phyloP scores from a whole-genome alignment of 2,113 vertebrate genomes.

The Oophaga pumilio region DNA sequence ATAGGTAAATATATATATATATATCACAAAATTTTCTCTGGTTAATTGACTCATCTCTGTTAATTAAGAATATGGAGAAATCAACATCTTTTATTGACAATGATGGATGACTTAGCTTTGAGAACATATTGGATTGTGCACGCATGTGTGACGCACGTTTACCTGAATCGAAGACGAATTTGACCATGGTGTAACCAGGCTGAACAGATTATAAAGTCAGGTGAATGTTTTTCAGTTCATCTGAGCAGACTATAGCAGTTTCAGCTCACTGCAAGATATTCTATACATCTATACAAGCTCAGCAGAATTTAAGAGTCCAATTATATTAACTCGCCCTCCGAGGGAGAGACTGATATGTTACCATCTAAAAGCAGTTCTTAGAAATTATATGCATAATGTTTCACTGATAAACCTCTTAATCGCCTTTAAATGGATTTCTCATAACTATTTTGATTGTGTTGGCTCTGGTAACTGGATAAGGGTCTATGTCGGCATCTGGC shows the following conservation, averaged over 20 bases:
- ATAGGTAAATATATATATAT: not conserved
- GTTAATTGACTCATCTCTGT: not conserved
- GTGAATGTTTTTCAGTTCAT: not conserved
- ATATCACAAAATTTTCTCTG: not conserved
- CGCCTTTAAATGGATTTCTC: conserved; percentile 46
- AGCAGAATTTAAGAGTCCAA: conserved; percentile 34
- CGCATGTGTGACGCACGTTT: too few species aligned
- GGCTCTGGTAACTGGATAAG: conserved; percentile 37
- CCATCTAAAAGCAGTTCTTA: conserved; percentile 47
- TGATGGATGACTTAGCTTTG: not conserved
- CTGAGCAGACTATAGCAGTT: not conserved
- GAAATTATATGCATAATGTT: conserved; percentile 50
- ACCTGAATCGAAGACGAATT: not conserved
- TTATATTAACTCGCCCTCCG: conserved; percentile 38
- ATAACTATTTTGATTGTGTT: conserved; percentile 40
- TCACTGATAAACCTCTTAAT: conserved; percentile 49
- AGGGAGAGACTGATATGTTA: conserved; percentile 27
- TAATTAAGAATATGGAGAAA: not conserved
- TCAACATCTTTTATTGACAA: not conserved
- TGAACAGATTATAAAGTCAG: not conserved
- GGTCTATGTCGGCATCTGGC: conserved; percentile 26
- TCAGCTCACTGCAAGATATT: not conserved
- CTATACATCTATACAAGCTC: not conserved
- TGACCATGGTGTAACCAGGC: not conserved
- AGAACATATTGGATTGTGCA: too few species aligned